phyloP scores from a whole-genome alignment of 2,888 invertebrate species.

The Drosophila macrospina region DNA sequence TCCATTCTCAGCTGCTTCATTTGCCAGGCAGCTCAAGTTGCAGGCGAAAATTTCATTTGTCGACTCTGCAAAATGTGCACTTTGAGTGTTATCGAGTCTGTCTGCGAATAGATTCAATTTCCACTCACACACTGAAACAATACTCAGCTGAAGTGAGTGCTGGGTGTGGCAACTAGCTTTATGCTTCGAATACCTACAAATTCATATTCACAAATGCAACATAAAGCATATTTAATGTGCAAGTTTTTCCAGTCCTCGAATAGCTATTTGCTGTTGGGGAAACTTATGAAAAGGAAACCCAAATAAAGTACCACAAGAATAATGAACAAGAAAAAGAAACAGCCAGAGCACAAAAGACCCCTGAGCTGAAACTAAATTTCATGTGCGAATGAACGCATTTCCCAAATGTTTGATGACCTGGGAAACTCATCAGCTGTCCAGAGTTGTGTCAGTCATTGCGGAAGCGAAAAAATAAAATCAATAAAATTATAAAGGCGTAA shows the following conservation, averaged over 20 bases:
- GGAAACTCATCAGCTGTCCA: slow-evolving; percentile 70
- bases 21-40: slow-evolving; percentile 39
- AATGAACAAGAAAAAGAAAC: slow-evolving; percentile 21
- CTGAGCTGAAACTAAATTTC: slow-evolving; percentile 31
- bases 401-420: slow-evolving; percentile 49
- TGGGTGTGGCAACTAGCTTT: background rate
- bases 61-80: slow-evolving; percentile 43
- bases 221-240: background rate
- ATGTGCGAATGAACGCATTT: slow-evolving; percentile 32
- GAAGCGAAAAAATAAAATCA: slow-evolving; percentile 76
- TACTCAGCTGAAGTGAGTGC: background rate
- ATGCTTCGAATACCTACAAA: background rate
- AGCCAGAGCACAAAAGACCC: slow-evolving; percentile 7
- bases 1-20: slow-evolving; percentile 13
- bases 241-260: slow-evolving; percentile 15
- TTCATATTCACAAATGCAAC: slow-evolving; percentile 12
- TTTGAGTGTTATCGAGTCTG: slow-evolving; percentile 46
- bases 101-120: slow-evolving; percentile 54
- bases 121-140: slow-evolving; percentile 5
- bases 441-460: slow-evolving; percentile 54
- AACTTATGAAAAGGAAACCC: slow-evolving; percentile 59
- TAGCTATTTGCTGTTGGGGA: slow-evolving; percentile 62
- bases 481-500: slow-evolving; percentile 78
- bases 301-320: slow-evolving; percentile 38
- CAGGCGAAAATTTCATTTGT: slow-evolving; percentile 32